Evolutionary conservation across 2,113 vertebrate genomes (phyloP).

Genomic region (Fulica atra): DNA sequence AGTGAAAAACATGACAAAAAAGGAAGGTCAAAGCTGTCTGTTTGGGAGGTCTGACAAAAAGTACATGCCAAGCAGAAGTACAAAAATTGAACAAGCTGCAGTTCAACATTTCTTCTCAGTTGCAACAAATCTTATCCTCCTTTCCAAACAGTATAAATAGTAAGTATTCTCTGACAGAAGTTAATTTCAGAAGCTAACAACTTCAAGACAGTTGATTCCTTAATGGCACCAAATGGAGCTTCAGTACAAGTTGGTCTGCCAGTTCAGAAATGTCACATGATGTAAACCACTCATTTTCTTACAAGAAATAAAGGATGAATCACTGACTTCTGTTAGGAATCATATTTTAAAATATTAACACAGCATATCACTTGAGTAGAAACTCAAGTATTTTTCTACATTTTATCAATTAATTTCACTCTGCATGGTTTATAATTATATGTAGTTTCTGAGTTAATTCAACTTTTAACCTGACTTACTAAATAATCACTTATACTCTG

Average conservation of each 20-base stretch:
- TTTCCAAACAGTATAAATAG: conserved; percentile 2
- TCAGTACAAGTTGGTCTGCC: conserved; percentile 13
- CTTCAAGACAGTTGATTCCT: background rate
- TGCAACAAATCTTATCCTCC: background rate
- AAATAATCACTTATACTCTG: background rate
- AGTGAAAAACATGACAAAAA: background rate
- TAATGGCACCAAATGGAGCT: conserved; percentile 33
- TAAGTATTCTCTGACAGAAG: conserved; percentile 1
- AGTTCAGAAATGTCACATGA: conserved; percentile 22
- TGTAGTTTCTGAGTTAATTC: background rate
- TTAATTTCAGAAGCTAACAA: conserved; percentile 6
- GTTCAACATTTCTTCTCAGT: background rate
- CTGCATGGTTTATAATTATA: background rate
- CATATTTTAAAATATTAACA: background rate
- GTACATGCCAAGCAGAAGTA: background rate
- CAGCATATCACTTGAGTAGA: background rate
- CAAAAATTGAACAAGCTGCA: background rate
- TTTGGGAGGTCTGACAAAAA: background rate
- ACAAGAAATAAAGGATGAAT: conserved; percentile 7
- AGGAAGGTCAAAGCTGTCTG: background rate
- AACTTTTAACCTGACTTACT: background rate
- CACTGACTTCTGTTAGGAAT: conserved; percentile 16
- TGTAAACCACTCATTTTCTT: background rate
- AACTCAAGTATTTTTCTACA: background rate
- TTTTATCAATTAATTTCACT: background rate